Evolutionary conservation across 1,140 invertebrate genomes (phyloP).

Genomic region (Cyclargus thomasi): DNA sequence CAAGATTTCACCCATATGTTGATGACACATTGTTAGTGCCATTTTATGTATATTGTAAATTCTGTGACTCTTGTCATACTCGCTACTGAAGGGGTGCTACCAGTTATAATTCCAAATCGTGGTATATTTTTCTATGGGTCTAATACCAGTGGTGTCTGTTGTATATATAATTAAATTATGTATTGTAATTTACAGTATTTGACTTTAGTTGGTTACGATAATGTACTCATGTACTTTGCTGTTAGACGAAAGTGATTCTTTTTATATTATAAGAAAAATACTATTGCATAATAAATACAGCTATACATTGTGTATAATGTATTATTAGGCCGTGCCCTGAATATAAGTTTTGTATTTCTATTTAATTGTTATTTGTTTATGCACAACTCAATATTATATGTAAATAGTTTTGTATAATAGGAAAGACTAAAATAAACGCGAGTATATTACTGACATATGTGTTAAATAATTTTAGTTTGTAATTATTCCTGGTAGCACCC

Average conservation of each 20-base stretch:
- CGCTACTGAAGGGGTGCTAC: conserved; percentile 76
- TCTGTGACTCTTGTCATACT: conserved; percentile 76
- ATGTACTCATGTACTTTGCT: conserved; percentile 68
- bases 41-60: conserved; percentile 74
- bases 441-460: conserved; percentile 75
- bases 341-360: conserved; percentile 71
- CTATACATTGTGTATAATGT: conserved; percentile 65
- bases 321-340: conserved; percentile 65
- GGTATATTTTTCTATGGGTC: conserved; percentile 74
- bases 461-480: conserved; percentile 75
- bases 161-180: conserved; percentile 67
- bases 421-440: conserved; percentile 75
- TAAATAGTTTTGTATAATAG: conserved; percentile 77
- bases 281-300: conserved; percentile 68
- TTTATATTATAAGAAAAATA: conserved; percentile 59
- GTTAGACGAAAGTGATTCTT: conserved; percentile 69
- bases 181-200: conserved; percentile 75
- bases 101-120: conserved; percentile 75
- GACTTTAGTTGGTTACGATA: conserved; percentile 70
- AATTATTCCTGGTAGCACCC: conserved; percentile 77
- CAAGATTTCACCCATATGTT: conserved; percentile 73
- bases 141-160: conserved; percentile 73
- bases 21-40: conserved; percentile 74
- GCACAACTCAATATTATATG: conserved; percentile 77
- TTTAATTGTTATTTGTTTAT: conserved; percentile 77